A percentile compares a stretch with the other conserved stretches of the same genome.
These are phyloP conservation scores for Parauchenoglanis punctatus DNA, from an alignment of 2,797 vertebrate species.

Conservation along the genomic window DNA sequence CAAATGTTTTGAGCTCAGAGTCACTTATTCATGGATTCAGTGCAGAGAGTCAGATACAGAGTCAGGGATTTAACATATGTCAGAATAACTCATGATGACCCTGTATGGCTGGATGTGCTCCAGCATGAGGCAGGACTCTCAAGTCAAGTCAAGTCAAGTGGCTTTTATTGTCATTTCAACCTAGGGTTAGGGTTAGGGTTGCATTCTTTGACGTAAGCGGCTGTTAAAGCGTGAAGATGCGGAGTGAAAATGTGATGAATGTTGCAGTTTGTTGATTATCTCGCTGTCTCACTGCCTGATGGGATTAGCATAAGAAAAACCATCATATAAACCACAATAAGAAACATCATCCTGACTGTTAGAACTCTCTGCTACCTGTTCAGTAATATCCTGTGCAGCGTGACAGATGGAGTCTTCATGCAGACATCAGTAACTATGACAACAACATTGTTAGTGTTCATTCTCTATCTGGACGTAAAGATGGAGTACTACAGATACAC, in stretches of 20 bases:
- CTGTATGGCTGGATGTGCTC: background rate
- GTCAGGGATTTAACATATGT: background rate
- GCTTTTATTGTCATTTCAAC: no score
- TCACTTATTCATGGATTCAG: constrained; percentile 21
- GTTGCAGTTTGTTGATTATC: background rate
- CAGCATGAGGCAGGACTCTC: background rate
- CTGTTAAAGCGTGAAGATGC: background rate
- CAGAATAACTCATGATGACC: background rate
- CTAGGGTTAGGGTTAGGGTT: no score
- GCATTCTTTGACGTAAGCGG: background rate
- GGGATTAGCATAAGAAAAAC: background rate
- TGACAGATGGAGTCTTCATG: background rate
- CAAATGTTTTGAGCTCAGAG: background rate
- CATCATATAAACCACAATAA: no score
- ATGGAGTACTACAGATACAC: background rate
- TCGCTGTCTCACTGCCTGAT: background rate
- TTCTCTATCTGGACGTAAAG: background rate
- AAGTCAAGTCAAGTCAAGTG: no score
- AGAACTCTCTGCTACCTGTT: background rate
- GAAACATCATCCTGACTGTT: background rate
- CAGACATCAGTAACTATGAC: constrained; percentile 33
- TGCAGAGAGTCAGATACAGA: constrained; percentile 16
- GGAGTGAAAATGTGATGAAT: background rate
- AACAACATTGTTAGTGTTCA: constrained; percentile 13
- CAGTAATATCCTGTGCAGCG: background rate